These are phyloP conservation scores for Nebria ingens DNA, from an alignment of 1,140 invertebrate genomes.

Conservation along the genomic window DNA sequence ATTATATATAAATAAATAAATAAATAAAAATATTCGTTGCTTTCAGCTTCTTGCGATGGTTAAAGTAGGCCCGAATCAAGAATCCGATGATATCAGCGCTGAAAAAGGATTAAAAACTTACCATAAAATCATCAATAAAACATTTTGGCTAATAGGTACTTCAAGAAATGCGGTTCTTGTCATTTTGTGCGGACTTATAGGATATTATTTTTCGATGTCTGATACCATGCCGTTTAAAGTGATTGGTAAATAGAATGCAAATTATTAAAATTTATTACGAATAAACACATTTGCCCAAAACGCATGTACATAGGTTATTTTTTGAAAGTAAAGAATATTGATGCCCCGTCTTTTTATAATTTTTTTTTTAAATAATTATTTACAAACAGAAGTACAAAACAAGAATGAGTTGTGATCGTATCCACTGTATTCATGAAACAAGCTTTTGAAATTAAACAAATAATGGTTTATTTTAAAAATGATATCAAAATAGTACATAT, in stretches of 20 bases:
- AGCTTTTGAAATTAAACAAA: slow-evolving; percentile 9
- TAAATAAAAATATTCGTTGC: too few species aligned
- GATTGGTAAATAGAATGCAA: slow-evolving; percentile 41
- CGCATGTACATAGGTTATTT: too few species aligned
- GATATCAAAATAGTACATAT: slow-evolving; percentile 5
- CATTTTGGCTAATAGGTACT: slow-evolving; percentile 55
- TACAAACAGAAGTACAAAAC: too few species aligned
- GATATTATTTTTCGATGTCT: slow-evolving; percentile 30
- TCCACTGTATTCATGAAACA: neutral
- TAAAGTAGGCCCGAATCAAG: slow-evolving; percentile 15
- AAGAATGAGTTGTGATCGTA: too few species aligned
- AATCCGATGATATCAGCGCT: slow-evolving; percentile 15
- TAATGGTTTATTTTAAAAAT: neutral
- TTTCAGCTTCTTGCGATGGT: slow-evolving; percentile 4
- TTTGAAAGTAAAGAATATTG: too few species aligned
- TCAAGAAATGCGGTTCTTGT: slow-evolving; percentile 71
- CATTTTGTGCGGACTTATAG: slow-evolving; percentile 51
- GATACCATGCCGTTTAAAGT: slow-evolving; percentile 45
- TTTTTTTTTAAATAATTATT: too few species aligned
- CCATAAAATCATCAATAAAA: slow-evolving; percentile 42
- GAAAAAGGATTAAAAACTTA: slow-evolving; percentile 32
- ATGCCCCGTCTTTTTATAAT: too few species aligned
- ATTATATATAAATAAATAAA: neutral
- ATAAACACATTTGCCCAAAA: too few species aligned
- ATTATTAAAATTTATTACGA: neutral